Conservation (phyloP, 1,140 invertebrate species). For the Atta cephalotes region DNA sequence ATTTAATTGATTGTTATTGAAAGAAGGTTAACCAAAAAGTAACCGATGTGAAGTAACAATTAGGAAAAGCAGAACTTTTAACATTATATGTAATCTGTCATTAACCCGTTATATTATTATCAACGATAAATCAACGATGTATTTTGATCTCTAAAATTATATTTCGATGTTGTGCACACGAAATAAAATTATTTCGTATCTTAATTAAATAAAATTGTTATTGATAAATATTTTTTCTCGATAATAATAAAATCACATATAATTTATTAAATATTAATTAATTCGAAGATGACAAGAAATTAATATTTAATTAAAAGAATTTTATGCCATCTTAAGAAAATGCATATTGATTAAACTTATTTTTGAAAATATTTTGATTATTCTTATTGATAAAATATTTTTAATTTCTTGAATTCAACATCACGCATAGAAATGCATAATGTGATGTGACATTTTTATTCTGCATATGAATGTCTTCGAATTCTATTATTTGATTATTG, state of each 20-base stretch:
- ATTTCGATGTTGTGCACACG: not conserved
- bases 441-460: not conserved
- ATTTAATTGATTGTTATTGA: slow-evolving; percentile 7
- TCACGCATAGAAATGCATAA: not conserved
- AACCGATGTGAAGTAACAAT: not conserved
- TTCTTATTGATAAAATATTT: slow-evolving; percentile 1
- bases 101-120: not conserved
- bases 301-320: slow-evolving; percentile 3
- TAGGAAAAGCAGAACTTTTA: not conserved
- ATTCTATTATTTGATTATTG: not conserved
- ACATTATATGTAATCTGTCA: not conserved
- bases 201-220: not conserved
- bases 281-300: not conserved
- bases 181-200: not conserved
- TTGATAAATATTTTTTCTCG: not conserved
- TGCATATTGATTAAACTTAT: not conserved
- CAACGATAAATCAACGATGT: not conserved
- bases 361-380: not conserved
- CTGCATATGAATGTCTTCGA: not conserved
- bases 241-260: not conserved
- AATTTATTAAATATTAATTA: not conserved
- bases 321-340: not conserved
- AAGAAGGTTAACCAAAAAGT: not conserved
- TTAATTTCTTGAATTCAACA: not conserved
- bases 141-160: not conserved